Evolutionary conservation across 2,113 vertebrate species (phyloP), one percentile per base, ranked within the genome.

Genomic region (Rhizomys pruinosus): DNA sequence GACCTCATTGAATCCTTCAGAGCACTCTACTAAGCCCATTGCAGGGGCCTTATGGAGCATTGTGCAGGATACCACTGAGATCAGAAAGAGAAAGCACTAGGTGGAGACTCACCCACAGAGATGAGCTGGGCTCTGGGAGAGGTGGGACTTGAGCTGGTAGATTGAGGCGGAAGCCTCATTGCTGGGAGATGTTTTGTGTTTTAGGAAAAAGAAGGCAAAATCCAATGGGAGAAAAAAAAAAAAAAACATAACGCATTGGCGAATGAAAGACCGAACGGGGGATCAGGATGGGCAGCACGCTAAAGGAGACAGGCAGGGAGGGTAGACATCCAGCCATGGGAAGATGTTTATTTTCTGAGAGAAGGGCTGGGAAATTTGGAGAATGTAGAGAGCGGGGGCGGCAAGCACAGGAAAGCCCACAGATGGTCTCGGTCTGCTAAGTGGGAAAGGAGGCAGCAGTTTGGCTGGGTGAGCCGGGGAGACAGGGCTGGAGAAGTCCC

Each of bases 391-490:
- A 74, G 34, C 59, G 61, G 86, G 85, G 74, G 57, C 47, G 39
- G 52, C 39, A n/a, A 86, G 11, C 47, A 1, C 59, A 17, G 47
- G 47, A 52, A 52, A 52, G 47, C 47, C 63, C 92, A 73, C 95
- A 96, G 92, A 93, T 94, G 92, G 88, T 23, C 88, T 94, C 64
- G 59, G 91, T 89, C 88, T 76, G 79, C 80, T 52, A 69, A 87
- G 90, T 37, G 81, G 76, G 72, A 93, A 66, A 90, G 32, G 68
- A 90, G 66, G 39, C 91, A 64, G 23, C 3, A 23, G 59, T 27
- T 82, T 55, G 73, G 61, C 64, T 17, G 10, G 68, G 23, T 0
- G 25, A 17, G 1, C 61, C 34, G 15, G 64, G 81, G 87, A 39
- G 61, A 39, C 64, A 5, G 69, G 23, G 52, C 42, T 68, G 76